Evolutionary conservation across 1,140 invertebrate genomes (phyloP).

Genomic region (Pseudobourletiella spinata): DNA sequence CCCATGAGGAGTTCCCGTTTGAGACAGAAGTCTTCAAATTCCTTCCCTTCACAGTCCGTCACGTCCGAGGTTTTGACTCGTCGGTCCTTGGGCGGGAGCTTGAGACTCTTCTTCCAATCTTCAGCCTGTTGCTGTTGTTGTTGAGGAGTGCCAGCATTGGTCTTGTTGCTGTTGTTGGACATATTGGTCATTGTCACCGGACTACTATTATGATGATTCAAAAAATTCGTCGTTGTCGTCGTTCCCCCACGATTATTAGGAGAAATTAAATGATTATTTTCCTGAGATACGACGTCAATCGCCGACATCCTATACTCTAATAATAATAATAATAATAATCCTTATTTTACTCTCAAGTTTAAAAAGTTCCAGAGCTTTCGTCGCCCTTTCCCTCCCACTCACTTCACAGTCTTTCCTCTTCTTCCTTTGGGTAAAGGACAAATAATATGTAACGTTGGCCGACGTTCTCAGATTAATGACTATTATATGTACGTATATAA

Average conservation of each 20-base stretch:
- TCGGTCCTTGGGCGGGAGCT: slow-evolving; percentile 89
- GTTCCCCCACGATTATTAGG: too few species aligned
- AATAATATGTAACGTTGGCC: too few species aligned
- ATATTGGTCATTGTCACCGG: not conserved
- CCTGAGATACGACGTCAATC: not conserved
- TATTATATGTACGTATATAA: too few species aligned
- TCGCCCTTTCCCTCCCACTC: too few species aligned
- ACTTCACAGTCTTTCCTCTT: too few species aligned
- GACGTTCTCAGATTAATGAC: too few species aligned
- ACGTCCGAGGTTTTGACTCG: slow-evolving; percentile 97
- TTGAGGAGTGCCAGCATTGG: too few species aligned
- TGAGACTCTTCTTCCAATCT: slow-evolving; percentile 93
- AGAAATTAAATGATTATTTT: slow-evolving; percentile 1
- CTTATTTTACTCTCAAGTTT: too few species aligned
- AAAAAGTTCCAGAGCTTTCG: too few species aligned
- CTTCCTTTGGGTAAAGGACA: too few species aligned
- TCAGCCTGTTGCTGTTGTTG: slow-evolving; percentile 39
- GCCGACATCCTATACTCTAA: slow-evolving; percentile 8
- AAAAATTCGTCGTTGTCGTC: not conserved
- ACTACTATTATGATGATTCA: slow-evolving; percentile 8
- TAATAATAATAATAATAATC: too few species aligned
- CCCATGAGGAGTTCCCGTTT: slow-evolving; percentile 90
- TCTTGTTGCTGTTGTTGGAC: not conserved
- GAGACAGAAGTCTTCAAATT: slow-evolving; percentile 99
- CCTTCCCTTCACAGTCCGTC: slow-evolving; percentile 97